Evolutionary conservation across 2,797 vertebrate species (phyloP), one percentile per base, ranked within the genome.

Genomic region (Enoplosus armatus): DNA sequence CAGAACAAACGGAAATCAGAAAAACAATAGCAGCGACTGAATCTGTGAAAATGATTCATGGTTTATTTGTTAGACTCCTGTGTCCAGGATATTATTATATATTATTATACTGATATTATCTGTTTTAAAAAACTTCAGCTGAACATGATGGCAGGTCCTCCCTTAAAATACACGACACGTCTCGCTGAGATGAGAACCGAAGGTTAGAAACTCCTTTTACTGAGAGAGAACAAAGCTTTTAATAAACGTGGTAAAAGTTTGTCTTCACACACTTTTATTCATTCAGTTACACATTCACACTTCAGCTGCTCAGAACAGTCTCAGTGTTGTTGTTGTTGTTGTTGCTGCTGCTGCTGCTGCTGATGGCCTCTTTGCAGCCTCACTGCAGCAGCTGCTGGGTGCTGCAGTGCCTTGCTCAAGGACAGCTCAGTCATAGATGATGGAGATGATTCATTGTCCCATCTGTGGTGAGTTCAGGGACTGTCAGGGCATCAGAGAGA

Each of bases 401-500:
- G 27, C 35, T 2, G 20, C 37, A n/a, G n/a, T 53, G 69, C 27
- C 65, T 63, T 80, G 77, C 70, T 75, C 75, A 95, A 31, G 95
- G 96, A 86, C 95, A 95, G 88, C 96, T 96, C 89, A 95, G 95
- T 83, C 95, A 96, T 3, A 26, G 37, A 58, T 70, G 61, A 59
- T 27, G 26, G 31, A 51, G 26, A 35, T 71, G 71, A 64, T 27
- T 86, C 50, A 72, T 20, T 53, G 7, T 51, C 18, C 50, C 22
- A 11, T 58, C 54, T 65, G 64, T 76, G 54, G 24, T 35, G 72
- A 37, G 31, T 67, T 75, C 45, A 67, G 35, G 55, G 45, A 67
- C 55, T 2, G 37, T 56, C 31, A 1, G 41, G 20, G 5, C 8
- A 8, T 45, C 3, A 24, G 5, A 27, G 54, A 26, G 29, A 54